A percentile compares a stretch with the other conserved stretches of the same genome.
phyloP scores from a whole-genome alignment of 2,888 invertebrate species.

The Dasysyrphus albostriatus region DNA sequence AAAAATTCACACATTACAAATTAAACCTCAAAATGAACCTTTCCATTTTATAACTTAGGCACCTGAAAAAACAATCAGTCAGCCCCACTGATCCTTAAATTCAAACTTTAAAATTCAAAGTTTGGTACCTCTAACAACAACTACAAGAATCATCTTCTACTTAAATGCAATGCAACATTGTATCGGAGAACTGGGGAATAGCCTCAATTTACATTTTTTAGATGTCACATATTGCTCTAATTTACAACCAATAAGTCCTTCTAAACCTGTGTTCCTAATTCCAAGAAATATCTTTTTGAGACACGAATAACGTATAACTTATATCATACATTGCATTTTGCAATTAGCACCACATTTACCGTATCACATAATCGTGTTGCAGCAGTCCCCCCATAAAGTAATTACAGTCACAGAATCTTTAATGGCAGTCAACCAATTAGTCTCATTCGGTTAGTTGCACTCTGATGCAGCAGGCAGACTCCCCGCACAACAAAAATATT shows the following conservation, averaged over 20 bases:
- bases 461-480: not conserved
- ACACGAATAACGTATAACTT: constrained; percentile 30
- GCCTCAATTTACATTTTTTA: not conserved
- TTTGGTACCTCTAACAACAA: not conserved
- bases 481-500: constrained; percentile 40
- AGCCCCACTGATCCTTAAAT: too few relatives aligned
- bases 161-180: not conserved
- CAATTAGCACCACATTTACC: constrained; percentile 54
- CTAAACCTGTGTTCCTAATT: not conserved
- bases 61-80: too few relatives aligned
- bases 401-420: constrained; percentile 58
- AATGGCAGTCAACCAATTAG: constrained; percentile 67
- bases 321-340: constrained; percentile 12
- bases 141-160: not conserved
- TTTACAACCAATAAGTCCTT: constrained; percentile 11
- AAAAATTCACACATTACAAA: too few relatives aligned
- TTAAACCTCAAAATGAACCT: too few relatives aligned
- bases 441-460: constrained; percentile 47
- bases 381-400: constrained; percentile 40
- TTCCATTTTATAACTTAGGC: too few relatives aligned
- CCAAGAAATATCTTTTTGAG: not conserved
- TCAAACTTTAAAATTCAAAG: too few relatives aligned
- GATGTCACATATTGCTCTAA: constrained; percentile 22
- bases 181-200: not conserved
- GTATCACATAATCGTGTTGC: constrained; percentile 60